phyloP scores from a whole-genome alignment of 2,113 vertebrate genomes.

The Hydrochoerus hydrochaeris region DNA sequence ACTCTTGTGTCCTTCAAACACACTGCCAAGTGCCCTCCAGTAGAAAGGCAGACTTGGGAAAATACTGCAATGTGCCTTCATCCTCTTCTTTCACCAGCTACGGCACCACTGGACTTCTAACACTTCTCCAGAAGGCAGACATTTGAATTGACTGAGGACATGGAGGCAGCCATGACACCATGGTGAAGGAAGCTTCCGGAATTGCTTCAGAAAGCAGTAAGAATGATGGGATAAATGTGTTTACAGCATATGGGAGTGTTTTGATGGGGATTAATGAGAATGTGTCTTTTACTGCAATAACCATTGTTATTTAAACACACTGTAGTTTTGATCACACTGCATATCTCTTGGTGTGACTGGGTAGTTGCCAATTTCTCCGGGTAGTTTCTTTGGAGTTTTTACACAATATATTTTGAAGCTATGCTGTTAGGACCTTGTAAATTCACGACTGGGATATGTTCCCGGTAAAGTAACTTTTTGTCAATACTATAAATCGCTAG shows the following conservation, averaged over 20 bases:
- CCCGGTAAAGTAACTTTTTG: conserved; percentile 12
- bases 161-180: background rate
- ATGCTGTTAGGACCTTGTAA: background rate
- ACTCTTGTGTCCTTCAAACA: background rate
- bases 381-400: background rate
- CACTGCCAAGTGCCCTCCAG: background rate
- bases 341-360: background rate
- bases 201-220: background rate
- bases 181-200: background rate
- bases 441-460: conserved; percentile 11
- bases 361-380: background rate
- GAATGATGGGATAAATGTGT: background rate
- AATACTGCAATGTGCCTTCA: background rate
- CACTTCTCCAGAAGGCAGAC: background rate
- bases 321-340: background rate
- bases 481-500: background rate
- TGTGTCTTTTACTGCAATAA: background rate
- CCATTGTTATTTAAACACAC: background rate
- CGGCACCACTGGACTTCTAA: background rate
- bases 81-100: background rate
- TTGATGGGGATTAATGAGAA: background rate
- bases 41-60: background rate
- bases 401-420: conserved; percentile 29
- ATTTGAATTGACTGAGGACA: background rate
- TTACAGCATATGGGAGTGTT: background rate